Percentiles rank a stretch among this genome's conserved stretches.
Evolutionary conservation across 2,113 vertebrate genomes (phyloP).

Genomic region (Cephalopholis sonnerati): DNA sequence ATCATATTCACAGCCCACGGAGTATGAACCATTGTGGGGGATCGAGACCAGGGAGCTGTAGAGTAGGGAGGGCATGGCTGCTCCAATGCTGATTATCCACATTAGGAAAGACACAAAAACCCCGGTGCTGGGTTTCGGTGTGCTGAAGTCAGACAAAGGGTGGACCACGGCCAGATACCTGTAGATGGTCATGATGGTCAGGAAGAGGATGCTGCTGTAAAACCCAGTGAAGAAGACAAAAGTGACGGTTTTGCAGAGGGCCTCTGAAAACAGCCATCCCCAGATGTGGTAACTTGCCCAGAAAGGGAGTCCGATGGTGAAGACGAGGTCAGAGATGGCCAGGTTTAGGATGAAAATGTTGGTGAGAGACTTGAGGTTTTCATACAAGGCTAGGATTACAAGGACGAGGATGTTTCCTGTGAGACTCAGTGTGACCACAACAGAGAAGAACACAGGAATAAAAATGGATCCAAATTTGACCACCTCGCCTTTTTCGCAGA

Average conservation of each 20-base stretch:
- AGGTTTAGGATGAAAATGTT: slow-evolving; percentile 94
- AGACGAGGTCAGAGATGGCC: slow-evolving; percentile 90
- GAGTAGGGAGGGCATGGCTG: slow-evolving; percentile 85
- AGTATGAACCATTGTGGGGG: slow-evolving; percentile 22
- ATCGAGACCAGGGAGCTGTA: slow-evolving; percentile 55
- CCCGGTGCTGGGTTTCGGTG: slow-evolving; percentile 50
- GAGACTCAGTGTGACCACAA: slow-evolving; percentile 88
- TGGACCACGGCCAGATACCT: slow-evolving; percentile 88
- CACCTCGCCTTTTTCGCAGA: slow-evolving; percentile 81
- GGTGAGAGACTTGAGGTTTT: slow-evolving; percentile 89
- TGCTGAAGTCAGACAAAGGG: slow-evolving; percentile 80
- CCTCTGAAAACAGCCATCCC: slow-evolving; percentile 88
- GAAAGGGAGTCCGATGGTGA: slow-evolving; percentile 90
- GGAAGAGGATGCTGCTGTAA: slow-evolving; percentile 90
- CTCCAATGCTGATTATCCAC: slow-evolving; percentile 86
- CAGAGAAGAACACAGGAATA: slow-evolving; percentile 82
- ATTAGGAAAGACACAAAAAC: slow-evolving; percentile 72
- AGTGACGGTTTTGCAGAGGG: slow-evolving; percentile 86
- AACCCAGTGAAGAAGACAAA: slow-evolving; percentile 90
- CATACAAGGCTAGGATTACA: slow-evolving; percentile 88
- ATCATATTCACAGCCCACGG: slow-evolving; percentile 76
- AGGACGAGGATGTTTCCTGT: slow-evolving; percentile 90
- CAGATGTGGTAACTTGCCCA: slow-evolving; percentile 83
- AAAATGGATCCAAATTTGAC: slow-evolving; percentile 73
- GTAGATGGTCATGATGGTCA: slow-evolving; percentile 90